A percentile compares a stretch with the other conserved stretches of the same genome.
Conservation (phyloP, 2,797 vertebrate species). For the Enteromius paludinosus region DNA sequence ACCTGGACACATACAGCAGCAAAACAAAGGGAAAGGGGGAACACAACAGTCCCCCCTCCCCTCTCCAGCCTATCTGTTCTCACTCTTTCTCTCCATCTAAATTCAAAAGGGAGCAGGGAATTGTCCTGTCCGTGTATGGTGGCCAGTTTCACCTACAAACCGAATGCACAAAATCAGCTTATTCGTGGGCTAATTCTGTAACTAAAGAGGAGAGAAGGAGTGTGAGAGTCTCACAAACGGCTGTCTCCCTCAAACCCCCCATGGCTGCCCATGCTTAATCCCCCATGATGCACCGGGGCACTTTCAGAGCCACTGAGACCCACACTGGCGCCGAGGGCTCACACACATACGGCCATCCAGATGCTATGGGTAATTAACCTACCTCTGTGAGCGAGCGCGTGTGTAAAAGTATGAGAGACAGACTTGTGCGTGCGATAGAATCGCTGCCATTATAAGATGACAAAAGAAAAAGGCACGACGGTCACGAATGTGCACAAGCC, state of each 20-base stretch:
- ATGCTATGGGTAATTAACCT: slow-evolving; percentile 62
- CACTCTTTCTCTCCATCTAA: background rate
- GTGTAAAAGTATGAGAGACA: slow-evolving; percentile 37
- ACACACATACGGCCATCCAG: slow-evolving; percentile 62
- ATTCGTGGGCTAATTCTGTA: slow-evolving; percentile 46
- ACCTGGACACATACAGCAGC: slow-evolving; percentile 75
- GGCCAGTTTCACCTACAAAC: slow-evolving; percentile 10
- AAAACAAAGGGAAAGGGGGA: slow-evolving; percentile 45
- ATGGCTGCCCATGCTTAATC: slow-evolving; percentile 54
- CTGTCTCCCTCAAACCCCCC: slow-evolving; percentile 49
- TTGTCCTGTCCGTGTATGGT: slow-evolving; percentile 11
- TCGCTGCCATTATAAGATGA: slow-evolving; percentile 22
- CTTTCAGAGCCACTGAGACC: slow-evolving; percentile 59
- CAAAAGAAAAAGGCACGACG: slow-evolving; percentile 39
- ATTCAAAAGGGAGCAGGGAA: slow-evolving; percentile 18
- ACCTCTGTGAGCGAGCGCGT: slow-evolving; percentile 40
- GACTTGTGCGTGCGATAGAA: slow-evolving; percentile 20
- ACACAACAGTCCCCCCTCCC: background rate
- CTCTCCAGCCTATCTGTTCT: background rate
- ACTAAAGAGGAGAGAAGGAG: slow-evolving; percentile 56
- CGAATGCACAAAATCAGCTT: slow-evolving; percentile 43
- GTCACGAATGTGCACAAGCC: slow-evolving; percentile 24
- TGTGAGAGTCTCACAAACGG: slow-evolving; percentile 36
- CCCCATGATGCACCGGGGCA: slow-evolving; percentile 62
- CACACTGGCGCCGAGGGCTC: slow-evolving; percentile 54